These are phyloP conservation scores for Heliconius hortense DNA, from an alignment of 2,888 invertebrate genomes.

Conservation along the genomic window DNA sequence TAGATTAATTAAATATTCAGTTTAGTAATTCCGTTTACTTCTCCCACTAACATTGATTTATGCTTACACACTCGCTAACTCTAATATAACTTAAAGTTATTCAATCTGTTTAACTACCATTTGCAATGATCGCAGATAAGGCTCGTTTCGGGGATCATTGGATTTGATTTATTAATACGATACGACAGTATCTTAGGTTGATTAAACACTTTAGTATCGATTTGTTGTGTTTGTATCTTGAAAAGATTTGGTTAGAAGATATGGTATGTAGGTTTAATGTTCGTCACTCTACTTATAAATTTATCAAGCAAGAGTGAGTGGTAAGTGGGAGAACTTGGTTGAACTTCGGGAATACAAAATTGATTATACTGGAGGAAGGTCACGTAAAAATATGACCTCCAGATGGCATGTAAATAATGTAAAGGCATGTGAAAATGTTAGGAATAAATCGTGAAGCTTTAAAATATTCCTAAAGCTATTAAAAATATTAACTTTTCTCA, in stretches of 20 bases:
- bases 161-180: not conserved
- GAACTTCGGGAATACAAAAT: no score
- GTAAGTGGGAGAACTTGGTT: no score
- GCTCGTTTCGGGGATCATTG: not conserved
- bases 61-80: not conserved
- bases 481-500: no score
- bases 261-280: not conserved
- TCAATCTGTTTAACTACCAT: not conserved
- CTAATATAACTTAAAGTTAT: not conserved
- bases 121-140: not conserved
- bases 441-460: no score
- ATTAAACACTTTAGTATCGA: not conserved
- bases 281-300: not conserved
- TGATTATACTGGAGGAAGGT: no score
- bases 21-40: not conserved
- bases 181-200: not conserved
- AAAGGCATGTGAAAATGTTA: no score
- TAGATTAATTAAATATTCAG: no score
- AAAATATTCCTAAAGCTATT: no score
- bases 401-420: no score
- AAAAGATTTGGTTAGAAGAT: not conserved
- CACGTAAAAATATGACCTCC: no score
- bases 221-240: not conserved
- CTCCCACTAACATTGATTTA: not conserved
- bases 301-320: not conserved